phyloP scores from a whole-genome alignment of 2,888 invertebrate genomes.

The Merodon equestris region DNA sequence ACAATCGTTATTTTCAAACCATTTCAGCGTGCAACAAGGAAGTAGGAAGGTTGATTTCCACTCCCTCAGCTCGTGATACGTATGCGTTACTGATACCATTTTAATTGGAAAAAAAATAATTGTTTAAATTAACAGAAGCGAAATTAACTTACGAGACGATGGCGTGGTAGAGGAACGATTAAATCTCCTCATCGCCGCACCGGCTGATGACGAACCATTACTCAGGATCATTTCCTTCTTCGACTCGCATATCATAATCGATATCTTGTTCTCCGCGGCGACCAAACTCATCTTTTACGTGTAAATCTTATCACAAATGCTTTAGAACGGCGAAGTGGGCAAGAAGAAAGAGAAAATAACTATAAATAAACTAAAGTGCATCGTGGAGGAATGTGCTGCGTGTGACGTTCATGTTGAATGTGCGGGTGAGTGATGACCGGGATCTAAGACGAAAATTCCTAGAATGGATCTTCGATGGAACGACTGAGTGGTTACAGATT shows the following conservation, averaged over 20 bases:
- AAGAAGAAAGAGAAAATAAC: conserved; percentile 6
- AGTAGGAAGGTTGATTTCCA: too few species aligned
- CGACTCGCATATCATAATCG: conserved; percentile 70
- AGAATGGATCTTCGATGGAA: conserved; percentile 23
- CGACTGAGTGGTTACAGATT: too few species aligned
- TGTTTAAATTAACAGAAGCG: conserved; percentile 46
- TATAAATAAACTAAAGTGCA: conserved; percentile 28
- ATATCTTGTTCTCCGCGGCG: conserved; percentile 69
- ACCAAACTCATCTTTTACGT: conserved; percentile 67
- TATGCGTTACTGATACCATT: too few species aligned
- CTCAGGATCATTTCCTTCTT: conserved; percentile 69
- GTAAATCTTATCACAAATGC: conserved; percentile 8
- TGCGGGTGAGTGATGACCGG: conserved; percentile 16
- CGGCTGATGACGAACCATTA: conserved; percentile 20
- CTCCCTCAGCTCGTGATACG: too few species aligned
- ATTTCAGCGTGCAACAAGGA: too few species aligned
- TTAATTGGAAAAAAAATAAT: too few species aligned
- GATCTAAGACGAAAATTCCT: conserved; percentile 16
- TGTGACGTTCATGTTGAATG: conserved; percentile 56
- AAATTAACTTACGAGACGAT: conserved; percentile 58
- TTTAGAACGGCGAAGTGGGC: background rate
- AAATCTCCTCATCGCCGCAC: conserved; percentile 40
- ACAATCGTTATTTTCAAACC: too few species aligned
- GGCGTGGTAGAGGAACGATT: conserved; percentile 10
- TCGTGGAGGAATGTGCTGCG: background rate